phyloP scores from a whole-genome alignment of 2,888 invertebrate genomes.

The Pollenia labialis region DNA sequence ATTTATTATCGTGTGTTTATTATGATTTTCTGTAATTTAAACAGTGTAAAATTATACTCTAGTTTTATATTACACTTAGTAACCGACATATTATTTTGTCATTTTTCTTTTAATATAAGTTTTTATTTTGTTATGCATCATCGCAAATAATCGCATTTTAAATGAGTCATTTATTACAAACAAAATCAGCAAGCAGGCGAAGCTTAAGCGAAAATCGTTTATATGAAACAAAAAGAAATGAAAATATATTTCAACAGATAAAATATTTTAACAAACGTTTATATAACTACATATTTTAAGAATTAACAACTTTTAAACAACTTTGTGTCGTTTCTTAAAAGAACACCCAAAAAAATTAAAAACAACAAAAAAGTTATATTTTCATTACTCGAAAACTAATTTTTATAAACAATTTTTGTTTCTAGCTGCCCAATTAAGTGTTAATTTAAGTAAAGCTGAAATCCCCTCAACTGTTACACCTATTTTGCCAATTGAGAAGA shows the following conservation, averaged over 20 bases:
- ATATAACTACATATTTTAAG: too few species aligned
- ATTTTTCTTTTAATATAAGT: neutral
- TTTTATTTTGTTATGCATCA: conserved; percentile 49
- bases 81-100: conserved; percentile 37
- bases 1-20: too few species aligned
- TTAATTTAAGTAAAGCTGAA: conserved; percentile 64
- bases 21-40: neutral
- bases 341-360: neutral
- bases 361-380: neutral
- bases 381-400: neutral
- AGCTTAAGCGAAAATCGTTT: neutral
- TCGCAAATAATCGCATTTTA: conserved; percentile 47
- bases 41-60: neutral
- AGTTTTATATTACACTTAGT: conserved; percentile 60
- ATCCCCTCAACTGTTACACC: conserved; percentile 60
- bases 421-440: conserved; percentile 72
- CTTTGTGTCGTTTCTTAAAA: neutral
- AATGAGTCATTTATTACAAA: conserved; percentile 50
- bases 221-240: too few species aligned
- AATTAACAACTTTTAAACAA: too few species aligned
- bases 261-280: too few species aligned
- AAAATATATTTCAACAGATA: too few species aligned
- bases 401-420: conserved; percentile 9
- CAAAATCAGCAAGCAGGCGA: neutral
- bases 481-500: conserved; percentile 49